Evolutionary conservation across 2,797 vertebrate species (phyloP), one percentile per base, ranked within the genome.

Genomic region (Silurus lanzhouensis): DNA sequence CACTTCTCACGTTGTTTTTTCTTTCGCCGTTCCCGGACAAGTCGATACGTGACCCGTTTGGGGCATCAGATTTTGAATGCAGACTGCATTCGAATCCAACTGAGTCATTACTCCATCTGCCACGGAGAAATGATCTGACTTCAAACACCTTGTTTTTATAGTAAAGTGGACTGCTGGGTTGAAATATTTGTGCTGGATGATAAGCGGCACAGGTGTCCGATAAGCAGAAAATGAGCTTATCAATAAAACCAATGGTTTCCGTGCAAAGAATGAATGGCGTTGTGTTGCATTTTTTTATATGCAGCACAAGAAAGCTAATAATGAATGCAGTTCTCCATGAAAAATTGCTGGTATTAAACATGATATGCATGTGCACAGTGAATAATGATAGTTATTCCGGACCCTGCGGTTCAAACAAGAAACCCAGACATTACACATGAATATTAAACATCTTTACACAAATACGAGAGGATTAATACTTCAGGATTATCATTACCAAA

Each of bases 21-120:
- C 66, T 8, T 74, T 83, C 20, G 10, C 85, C 46, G 4, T 85
- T 60, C 14, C 15, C 17, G 75, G 58, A 13, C 74, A 55, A 61
- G 81, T 74, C 52, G 20, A 61, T 44, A 76, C n/a, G 17, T 83
- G 71, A 70, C 81, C 70, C 60, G 3, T 5, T 58, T 52, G 48
- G 48, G 48, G 60, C 68, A 22, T n/a, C 55, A 58, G 27, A 66
- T 80, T 79, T 83, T n/a, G n/a, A 25, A 78, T 63, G 66, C 66
- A 71, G 61, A 44, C 67, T 3, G 46, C 85, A 10, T 58, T 12
- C 27, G 22, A 64, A 58, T 58, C 25, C 15, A 48, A 86, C 27
- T 46, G 76, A 80, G 85, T 74, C 85, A 80, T 83, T 83, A 86
- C 78, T 87, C 82, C 52, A 70, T 20, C 67, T 66, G 75, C 48